Percentiles rank a stretch among this genome's conserved stretches.
Evolutionary conservation across 2,888 invertebrate species (phyloP).

Genomic region (Smittia sp.): DNA sequence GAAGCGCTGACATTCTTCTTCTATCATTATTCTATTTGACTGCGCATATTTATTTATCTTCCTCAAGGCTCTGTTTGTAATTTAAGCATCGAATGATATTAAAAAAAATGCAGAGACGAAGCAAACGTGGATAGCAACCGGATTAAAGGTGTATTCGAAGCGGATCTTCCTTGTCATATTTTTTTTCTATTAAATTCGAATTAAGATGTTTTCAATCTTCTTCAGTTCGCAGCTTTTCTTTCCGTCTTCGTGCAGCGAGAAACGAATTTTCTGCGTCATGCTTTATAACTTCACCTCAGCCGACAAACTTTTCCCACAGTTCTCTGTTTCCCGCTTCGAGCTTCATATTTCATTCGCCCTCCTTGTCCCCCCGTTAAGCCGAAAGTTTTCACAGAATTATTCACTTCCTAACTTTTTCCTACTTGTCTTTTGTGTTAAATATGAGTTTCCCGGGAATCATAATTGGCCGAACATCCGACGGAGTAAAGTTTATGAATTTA

Average conservation of each 20-base stretch:
- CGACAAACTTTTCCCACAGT: background rate
- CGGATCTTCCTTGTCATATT: constrained; percentile 32
- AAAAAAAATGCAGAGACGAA: background rate
- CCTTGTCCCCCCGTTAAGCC: background rate
- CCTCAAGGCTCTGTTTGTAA: constrained; percentile 3
- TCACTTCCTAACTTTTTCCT: constrained; percentile 4
- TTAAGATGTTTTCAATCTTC: constrained; percentile 28
- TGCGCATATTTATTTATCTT: too few species aligned
- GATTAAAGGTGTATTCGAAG: constrained; percentile 30
- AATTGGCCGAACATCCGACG: constrained; percentile 15
- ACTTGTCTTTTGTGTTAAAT: constrained; percentile 10
- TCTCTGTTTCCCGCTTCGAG: background rate
- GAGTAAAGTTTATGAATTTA: background rate
- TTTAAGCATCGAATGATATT: constrained; percentile 21
- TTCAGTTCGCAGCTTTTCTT: constrained; percentile 10
- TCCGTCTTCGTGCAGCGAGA: background rate
- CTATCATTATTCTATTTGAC: too few species aligned
- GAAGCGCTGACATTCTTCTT: background rate
- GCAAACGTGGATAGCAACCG: background rate
- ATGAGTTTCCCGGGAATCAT: constrained; percentile 8
- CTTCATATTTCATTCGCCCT: background rate
- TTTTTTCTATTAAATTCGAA: constrained; percentile 28
- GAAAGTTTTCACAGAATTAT: background rate
- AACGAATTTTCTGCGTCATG: constrained; percentile 16
- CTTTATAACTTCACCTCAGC: constrained; percentile 14